Conservation (phyloP, 2,113 vertebrate species). For the Brachyistius frenatus region DNA sequence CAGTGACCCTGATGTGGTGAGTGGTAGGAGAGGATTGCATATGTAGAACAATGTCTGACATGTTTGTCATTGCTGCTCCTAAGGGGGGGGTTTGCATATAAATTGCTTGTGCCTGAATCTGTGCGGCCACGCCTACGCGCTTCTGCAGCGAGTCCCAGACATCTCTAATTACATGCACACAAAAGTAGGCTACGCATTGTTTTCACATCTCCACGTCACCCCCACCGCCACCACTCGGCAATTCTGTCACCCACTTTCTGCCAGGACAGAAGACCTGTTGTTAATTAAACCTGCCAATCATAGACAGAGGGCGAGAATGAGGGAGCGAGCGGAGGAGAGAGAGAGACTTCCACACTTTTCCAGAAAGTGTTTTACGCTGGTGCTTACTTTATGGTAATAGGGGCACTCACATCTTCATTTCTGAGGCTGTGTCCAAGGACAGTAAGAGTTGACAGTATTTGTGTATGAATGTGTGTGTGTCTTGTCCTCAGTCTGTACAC, state of each 20-base stretch:
- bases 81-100: slow-evolving; percentile 34
- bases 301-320: neutral
- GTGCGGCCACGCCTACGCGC: slow-evolving; percentile 35
- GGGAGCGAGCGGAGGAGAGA: neutral
- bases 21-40: slow-evolving; percentile 1
- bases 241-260: slow-evolving; percentile 64
- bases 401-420: slow-evolving; percentile 54
- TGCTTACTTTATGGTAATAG: slow-evolving; percentile 40
- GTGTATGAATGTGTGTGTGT: slow-evolving; percentile 22
- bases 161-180: slow-evolving; percentile 64
- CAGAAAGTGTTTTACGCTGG: slow-evolving; percentile 30
- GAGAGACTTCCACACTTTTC: slow-evolving; percentile 16
- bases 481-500: slow-evolving; percentile 14
- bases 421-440: slow-evolving; percentile 38
- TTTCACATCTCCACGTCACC: slow-evolving; percentile 32
- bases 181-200: slow-evolving; percentile 80
- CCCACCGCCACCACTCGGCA: slow-evolving; percentile 18
- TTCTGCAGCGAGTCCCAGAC: slow-evolving; percentile 50
- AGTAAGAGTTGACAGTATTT: slow-evolving; percentile 33
- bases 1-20: neutral
- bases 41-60: slow-evolving; percentile 44
- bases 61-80: slow-evolving; percentile 60
- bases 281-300: slow-evolving; percentile 81
- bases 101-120: slow-evolving; percentile 46
- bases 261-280: slow-evolving; percentile 56